Conservation (phyloP, 2,113 vertebrate species). For the Orcinus orca region DNA sequence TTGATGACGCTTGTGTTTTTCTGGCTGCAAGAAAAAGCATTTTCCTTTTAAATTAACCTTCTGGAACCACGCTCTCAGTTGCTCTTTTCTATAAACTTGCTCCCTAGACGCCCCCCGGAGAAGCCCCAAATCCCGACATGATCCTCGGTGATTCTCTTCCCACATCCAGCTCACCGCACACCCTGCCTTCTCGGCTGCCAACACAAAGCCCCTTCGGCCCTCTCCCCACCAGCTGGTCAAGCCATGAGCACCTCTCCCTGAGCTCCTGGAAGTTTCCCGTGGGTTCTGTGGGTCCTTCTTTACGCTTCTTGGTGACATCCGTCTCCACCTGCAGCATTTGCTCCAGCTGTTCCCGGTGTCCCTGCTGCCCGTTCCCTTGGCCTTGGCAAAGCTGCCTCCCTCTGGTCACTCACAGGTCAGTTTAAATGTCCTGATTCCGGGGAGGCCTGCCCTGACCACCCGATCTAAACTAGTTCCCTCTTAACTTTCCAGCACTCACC, state of each 20-base stretch:
- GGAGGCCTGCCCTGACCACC: not conserved
- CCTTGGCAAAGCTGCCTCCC: not conserved
- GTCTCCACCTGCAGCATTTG: not conserved
- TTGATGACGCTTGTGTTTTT: accelerated
- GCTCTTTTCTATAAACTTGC: not conserved
- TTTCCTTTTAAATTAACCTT: not conserved
- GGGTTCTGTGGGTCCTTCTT: not conserved
- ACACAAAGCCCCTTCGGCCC: not conserved
- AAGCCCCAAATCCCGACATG: not conserved
- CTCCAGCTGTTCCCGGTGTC: not conserved
- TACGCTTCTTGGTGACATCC: too few relatives aligned
- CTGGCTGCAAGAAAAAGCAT: not conserved
- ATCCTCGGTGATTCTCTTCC: not conserved
- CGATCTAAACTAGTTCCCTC: not conserved
- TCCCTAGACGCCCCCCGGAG: not conserved
- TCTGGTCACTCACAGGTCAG: not conserved
- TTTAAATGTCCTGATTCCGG: not conserved
- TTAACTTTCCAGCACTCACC: not conserved
- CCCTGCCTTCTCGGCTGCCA: not conserved
- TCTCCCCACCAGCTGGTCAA: not conserved
- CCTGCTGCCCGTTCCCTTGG: too few relatives aligned
- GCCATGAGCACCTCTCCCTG: not conserved
- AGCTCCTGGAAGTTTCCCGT: not conserved
- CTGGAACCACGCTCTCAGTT: not conserved
- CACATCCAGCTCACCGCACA: not conserved